Evolutionary conservation across 2,888 invertebrate species (phyloP).

Genomic region (Cephus spinipes): DNA sequence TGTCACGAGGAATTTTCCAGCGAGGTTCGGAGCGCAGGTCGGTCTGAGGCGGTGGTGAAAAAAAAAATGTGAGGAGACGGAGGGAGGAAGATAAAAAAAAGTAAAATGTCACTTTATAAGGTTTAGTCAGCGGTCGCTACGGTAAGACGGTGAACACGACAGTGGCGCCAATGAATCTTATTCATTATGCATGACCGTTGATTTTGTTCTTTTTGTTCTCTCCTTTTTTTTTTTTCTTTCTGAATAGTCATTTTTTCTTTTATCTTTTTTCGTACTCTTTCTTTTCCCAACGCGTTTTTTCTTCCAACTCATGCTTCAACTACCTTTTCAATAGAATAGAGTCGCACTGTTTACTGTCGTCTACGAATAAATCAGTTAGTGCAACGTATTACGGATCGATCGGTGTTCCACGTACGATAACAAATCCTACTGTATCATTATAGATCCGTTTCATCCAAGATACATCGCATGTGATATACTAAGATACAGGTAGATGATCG

Average conservation of each 20-base stretch:
- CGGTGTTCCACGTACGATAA: neutral
- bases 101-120: neutral
- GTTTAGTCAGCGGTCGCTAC: neutral
- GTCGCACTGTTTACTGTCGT: neutral
- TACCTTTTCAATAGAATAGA: neutral
- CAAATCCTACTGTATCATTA: neutral
- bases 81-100: neutral
- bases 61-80: neutral
- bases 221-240: neutral
- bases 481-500: neutral
- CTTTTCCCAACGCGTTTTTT: neutral
- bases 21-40: neutral
- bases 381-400: neutral
- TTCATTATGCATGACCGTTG: slow-evolving; percentile 29
- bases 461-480: neutral
- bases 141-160: neutral
- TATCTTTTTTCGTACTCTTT: slow-evolving; percentile 1
- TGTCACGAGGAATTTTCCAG: neutral
- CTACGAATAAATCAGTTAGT: neutral
- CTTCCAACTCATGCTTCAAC: slow-evolving; percentile 1
- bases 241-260: neutral
- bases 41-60: neutral
- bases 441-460: neutral
- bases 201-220: slow-evolving; percentile 18
- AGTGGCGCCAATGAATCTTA: slow-evolving; percentile 28